These are phyloP conservation scores for Anaspis maculata DNA, from an alignment of 2,888 invertebrate genomes.

Conservation along the genomic window DNA sequence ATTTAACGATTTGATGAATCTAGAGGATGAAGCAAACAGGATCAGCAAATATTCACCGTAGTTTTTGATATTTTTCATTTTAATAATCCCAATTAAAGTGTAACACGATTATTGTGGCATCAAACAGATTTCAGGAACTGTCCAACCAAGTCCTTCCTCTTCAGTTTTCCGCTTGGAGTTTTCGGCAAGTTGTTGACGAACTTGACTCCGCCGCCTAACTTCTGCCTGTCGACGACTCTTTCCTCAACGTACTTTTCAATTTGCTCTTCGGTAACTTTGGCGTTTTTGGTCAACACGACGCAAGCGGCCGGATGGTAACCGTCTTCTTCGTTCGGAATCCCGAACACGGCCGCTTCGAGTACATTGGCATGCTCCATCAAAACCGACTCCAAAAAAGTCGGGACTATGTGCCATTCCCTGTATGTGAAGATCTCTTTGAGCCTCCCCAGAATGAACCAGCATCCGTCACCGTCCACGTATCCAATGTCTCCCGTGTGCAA, in stretches of 20 bases:
- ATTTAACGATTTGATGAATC: too few species aligned
- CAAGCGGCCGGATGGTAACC: conserved; percentile 24
- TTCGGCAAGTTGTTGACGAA: background rate
- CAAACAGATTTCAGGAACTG: too few species aligned
- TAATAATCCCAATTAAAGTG: too few species aligned
- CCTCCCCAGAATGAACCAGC: background rate
- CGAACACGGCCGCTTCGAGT: background rate
- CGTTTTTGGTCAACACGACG: conserved; percentile 10
- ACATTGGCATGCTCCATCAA: background rate
- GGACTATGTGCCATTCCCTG: background rate
- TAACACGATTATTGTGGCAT: too few species aligned
- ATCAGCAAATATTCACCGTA: too few species aligned
- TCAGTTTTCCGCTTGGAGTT: too few species aligned
- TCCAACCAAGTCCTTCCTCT: too few species aligned
- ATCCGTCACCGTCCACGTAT: background rate
- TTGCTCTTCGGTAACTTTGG: background rate
- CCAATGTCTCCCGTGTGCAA: background rate
- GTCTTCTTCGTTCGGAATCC: conserved; percentile 14
- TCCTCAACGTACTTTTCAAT: background rate
- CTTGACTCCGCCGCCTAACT: background rate
- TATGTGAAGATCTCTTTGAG: background rate
- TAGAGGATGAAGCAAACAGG: too few species aligned
- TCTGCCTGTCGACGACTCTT: background rate
- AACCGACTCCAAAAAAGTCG: background rate
- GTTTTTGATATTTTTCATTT: too few species aligned